These are phyloP conservation scores for Lasiurus borealis DNA, from an alignment of 2,113 vertebrate genomes.

Conservation along the genomic window DNA sequence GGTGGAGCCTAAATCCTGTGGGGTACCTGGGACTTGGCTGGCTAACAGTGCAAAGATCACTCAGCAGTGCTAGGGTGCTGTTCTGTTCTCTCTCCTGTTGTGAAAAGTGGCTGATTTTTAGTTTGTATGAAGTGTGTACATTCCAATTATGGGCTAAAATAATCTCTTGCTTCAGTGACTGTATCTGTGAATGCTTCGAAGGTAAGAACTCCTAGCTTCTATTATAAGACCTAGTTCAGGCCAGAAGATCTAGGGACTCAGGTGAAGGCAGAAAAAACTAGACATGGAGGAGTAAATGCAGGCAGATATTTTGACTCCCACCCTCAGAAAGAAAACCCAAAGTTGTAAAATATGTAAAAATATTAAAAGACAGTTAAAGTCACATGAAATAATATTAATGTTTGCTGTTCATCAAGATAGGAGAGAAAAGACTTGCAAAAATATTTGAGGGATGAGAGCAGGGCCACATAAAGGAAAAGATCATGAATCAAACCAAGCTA, in stretches of 20 bases:
- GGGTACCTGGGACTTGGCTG: too few species aligned
- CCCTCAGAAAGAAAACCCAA: not conserved
- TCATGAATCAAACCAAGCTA: not conserved
- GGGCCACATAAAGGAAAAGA: not conserved
- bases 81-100: not conserved
- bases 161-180: not conserved
- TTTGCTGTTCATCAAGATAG: too few species aligned
- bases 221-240: not conserved
- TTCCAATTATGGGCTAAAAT: not conserved
- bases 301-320: not conserved
- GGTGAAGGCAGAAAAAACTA: not conserved
- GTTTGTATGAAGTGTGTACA: not conserved
- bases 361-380: not conserved
- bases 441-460: not conserved
- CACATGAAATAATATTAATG: not conserved
- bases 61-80: accelerated
- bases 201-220: not conserved
- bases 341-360: not conserved
- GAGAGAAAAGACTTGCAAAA: not conserved
- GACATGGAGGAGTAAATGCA: not conserved
- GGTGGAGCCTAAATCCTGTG: not conserved
- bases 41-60: not conserved
- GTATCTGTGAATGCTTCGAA: not conserved
- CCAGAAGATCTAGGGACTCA: accelerated
- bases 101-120: not conserved